phyloP scores from a whole-genome alignment of 2,113 vertebrate genomes.

The Orthonyx spaldingii region DNA sequence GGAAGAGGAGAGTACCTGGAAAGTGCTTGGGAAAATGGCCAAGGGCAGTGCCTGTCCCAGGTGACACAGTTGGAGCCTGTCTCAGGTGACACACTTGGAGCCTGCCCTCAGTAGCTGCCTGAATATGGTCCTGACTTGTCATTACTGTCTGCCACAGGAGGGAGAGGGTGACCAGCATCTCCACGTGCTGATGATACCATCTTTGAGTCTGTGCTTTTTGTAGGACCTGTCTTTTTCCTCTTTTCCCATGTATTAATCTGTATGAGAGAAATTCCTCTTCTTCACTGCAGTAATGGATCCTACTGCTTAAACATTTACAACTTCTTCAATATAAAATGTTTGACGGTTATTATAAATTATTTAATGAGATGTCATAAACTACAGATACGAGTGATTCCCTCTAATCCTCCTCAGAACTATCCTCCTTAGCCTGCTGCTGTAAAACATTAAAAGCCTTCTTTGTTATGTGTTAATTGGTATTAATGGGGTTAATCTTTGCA shows the following conservation, averaged over 20 bases:
- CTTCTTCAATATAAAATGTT: neutral
- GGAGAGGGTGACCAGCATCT: too few species aligned
- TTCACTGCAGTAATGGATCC: neutral
- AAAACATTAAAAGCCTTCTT: slow-evolving; percentile 36
- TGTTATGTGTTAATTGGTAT: slow-evolving; percentile 52
- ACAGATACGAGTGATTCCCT: neutral
- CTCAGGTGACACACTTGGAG: too few species aligned
- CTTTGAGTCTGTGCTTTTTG: neutral
- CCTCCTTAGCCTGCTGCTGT: neutral
- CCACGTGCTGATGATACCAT: neutral
- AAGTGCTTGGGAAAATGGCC: neutral
- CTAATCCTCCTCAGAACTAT: neutral
- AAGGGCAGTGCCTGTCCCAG: neutral
- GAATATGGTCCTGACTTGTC: neutral
- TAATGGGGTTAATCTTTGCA: slow-evolving; percentile 53
- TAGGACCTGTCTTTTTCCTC: neutral
- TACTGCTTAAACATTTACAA: neutral
- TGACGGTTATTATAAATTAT: neutral
- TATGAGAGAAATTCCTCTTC: neutral
- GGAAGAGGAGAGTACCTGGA: too few species aligned
- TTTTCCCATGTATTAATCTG: neutral
- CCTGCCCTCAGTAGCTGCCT: too few species aligned
- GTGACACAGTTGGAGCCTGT: too few species aligned
- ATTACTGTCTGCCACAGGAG: neutral
- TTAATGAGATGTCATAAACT: slow-evolving; percentile 21